phyloP scores from a whole-genome alignment of 1,140 invertebrate genomes.

The Sesamia nonagrioides region DNA sequence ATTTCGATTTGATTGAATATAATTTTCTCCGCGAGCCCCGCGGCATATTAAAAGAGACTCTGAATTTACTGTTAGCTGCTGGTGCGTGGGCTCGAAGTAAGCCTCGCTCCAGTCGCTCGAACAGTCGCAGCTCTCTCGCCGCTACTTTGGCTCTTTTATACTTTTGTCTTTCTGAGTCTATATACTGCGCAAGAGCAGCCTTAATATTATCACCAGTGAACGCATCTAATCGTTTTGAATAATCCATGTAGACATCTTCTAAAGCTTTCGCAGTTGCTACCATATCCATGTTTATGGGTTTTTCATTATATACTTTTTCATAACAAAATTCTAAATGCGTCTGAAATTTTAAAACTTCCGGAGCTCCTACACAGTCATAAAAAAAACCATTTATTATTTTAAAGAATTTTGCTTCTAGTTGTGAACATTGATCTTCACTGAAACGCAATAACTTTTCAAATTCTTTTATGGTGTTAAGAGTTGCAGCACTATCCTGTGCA shows the following conservation, averaged over 20 bases:
- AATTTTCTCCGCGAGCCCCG: conserved; percentile 24
- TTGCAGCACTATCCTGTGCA: conserved; percentile 63
- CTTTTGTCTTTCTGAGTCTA: conserved; percentile 64
- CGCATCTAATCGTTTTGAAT: conserved; percentile 68
- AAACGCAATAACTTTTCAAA: conserved; percentile 67
- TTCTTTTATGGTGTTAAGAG: conserved; percentile 63
- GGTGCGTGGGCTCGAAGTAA: conserved; percentile 66
- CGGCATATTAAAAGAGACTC: no score
- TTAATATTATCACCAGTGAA: conserved; percentile 65
- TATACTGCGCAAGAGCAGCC: conserved; percentile 62
- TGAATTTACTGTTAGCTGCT: neutral
- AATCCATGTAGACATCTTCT: conserved; percentile 75
- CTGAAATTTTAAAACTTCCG: conserved; percentile 74
- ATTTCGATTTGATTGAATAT: conserved; percentile 18
- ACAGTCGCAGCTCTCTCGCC: conserved; percentile 70
- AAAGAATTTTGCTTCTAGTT: conserved; percentile 73
- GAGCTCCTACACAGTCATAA: conserved; percentile 69
- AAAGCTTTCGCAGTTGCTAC: conserved; percentile 66
- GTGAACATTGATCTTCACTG: conserved; percentile 61
- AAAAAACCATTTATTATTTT: conserved; percentile 74
- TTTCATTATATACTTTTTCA: conserved; percentile 73
- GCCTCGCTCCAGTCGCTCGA: conserved; percentile 66
- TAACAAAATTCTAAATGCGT: conserved; percentile 78
- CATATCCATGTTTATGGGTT: conserved; percentile 71
- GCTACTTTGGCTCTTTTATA: conserved; percentile 66